A percentile compares a stretch with the other conserved stretches of the same genome.
Conservation (phyloP, 2,797 vertebrate genomes). For the Danio kyathit region DNA sequence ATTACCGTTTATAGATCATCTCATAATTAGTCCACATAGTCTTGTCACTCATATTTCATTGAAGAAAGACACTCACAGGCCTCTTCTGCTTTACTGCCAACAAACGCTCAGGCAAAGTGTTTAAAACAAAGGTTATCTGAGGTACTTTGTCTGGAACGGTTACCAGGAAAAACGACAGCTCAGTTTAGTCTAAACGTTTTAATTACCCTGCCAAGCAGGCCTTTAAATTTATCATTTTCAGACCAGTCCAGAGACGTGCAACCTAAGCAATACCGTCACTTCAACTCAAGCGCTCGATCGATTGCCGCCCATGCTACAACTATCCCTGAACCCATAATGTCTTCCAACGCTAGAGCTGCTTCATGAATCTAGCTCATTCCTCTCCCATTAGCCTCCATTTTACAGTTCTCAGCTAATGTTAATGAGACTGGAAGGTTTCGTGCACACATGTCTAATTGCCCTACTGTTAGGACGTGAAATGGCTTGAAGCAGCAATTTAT, state of each 20-base stretch:
- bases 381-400: slow-evolving; percentile 60
- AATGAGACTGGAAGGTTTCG: slow-evolving; percentile 78
- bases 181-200: slow-evolving; percentile 64
- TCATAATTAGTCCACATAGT: neutral
- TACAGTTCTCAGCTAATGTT: slow-evolving; percentile 71
- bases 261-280: slow-evolving; percentile 76
- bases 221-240: slow-evolving; percentile 79
- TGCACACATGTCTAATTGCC: slow-evolving; percentile 74
- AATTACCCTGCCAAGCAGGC: slow-evolving; percentile 76
- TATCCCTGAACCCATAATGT: slow-evolving; percentile 68
- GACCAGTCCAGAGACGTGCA: slow-evolving; percentile 71
- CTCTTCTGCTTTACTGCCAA: neutral
- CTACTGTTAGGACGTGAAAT: slow-evolving; percentile 69
- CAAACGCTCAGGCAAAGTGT: slow-evolving; percentile 13
- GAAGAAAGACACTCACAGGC: neutral
- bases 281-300: slow-evolving; percentile 73
- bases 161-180: slow-evolving; percentile 75
- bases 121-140: slow-evolving; percentile 71
- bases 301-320: slow-evolving; percentile 70
- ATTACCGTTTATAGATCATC: neutral
- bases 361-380: slow-evolving; percentile 55
- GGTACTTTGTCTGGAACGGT: slow-evolving; percentile 70
- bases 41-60: neutral
- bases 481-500: slow-evolving; percentile 76
- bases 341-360: slow-evolving; percentile 66